These are phyloP conservation scores for Nycticorax nycticorax DNA, from an alignment of 2,113 vertebrate genomes.

Conservation along the genomic window DNA sequence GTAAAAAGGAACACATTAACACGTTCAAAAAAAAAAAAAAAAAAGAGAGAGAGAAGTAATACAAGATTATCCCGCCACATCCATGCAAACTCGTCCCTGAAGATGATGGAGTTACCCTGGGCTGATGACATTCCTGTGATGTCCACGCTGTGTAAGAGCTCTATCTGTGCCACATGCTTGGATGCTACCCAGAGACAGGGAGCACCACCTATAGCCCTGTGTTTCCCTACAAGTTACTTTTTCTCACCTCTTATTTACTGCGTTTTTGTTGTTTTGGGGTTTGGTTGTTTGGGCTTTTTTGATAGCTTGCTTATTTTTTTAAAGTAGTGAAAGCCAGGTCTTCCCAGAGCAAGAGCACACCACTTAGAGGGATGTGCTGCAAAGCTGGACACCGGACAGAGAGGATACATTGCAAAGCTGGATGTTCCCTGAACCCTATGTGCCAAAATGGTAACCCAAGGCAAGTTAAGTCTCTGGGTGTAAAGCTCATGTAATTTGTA, in stretches of 20 bases:
- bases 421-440: conserved; percentile 4
- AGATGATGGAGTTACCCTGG: not conserved
- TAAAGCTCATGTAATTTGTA: conserved; percentile 56
- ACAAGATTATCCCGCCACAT: not conserved
- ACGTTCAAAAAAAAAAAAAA: not conserved
- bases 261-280: not conserved
- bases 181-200: not conserved
- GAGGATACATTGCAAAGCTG: conserved; percentile 55
- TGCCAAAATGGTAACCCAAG: conserved; percentile 62
- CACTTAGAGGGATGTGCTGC: not conserved
- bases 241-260: not conserved
- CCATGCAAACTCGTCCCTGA: not conserved
- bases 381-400: not conserved
- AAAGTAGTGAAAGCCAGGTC: not conserved
- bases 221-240: not conserved
- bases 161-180: not conserved
- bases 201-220: not conserved
- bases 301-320: not conserved
- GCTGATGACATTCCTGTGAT: not conserved
- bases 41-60: not conserved
- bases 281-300: not conserved
- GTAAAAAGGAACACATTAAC: not conserved
- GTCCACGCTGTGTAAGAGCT: not conserved
- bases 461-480: conserved; percentile 37
- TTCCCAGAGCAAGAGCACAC: not conserved